These are phyloP conservation scores for Axis porcinus DNA, from an alignment of 2,113 vertebrate genomes.

Conservation along the genomic window DNA sequence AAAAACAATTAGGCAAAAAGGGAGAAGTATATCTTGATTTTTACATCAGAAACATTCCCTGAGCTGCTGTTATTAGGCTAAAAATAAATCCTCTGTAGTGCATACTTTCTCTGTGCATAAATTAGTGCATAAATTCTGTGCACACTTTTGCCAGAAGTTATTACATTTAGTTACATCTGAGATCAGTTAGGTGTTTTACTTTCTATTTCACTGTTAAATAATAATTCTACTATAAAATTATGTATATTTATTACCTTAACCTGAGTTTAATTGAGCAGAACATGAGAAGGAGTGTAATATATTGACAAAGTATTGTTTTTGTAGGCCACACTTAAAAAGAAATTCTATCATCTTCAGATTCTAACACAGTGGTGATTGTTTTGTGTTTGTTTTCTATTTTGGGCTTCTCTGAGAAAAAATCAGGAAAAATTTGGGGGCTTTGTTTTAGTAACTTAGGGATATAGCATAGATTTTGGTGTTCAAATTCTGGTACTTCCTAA, in stretches of 20 bases:
- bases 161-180: not conserved
- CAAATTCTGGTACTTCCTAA: not conserved
- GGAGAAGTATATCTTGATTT: slow-evolving; percentile 29
- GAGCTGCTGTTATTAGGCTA: not conserved
- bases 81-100: not conserved
- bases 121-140: not conserved
- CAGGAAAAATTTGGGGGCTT: not conserved
- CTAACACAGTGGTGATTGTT: not conserved
- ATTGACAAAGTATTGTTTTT: not conserved
- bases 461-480: not conserved
- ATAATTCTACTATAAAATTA: not conserved
- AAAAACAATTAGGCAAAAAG: slow-evolving; percentile 28
- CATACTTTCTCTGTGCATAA: too few species aligned
- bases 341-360: not conserved
- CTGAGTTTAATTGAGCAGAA: not conserved
- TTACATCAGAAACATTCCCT: not conserved
- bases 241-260: not conserved
- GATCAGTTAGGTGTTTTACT: not conserved
- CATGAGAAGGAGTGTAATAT: not conserved
- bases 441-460: not conserved
- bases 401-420: not conserved
- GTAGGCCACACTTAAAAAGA: not conserved
- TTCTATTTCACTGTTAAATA: not conserved
- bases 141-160: not conserved
- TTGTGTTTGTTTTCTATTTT: not conserved